These are phyloP conservation scores for Nesometra sesokonis DNA, from an alignment of 35 echinoderm and acorn worm genomes.

Conservation along the genomic window DNA sequence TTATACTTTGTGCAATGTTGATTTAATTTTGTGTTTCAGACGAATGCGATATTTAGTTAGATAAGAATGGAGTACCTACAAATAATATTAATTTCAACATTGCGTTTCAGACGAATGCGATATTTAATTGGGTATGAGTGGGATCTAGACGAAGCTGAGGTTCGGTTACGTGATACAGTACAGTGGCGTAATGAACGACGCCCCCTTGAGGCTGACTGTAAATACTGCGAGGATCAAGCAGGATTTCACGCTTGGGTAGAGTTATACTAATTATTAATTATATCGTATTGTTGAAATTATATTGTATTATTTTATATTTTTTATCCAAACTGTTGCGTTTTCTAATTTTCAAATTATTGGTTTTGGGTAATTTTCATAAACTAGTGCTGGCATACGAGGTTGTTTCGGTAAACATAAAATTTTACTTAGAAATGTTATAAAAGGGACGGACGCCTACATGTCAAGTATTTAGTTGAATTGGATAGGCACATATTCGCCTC, in stretches of 20 bases:
- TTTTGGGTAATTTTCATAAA: too few relatives aligned
- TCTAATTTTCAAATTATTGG: too few relatives aligned
- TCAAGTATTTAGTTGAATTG: too few relatives aligned
- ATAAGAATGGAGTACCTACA: conserved; percentile 1
- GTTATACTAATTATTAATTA: too few relatives aligned
- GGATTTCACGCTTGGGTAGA: conserved; percentile 35
- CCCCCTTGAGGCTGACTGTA: conserved; percentile 16
- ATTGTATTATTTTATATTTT: too few relatives aligned
- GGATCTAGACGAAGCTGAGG: conserved; percentile 12
- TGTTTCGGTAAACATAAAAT: too few relatives aligned
- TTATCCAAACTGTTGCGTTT: too few relatives aligned
- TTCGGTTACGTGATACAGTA: background rate
- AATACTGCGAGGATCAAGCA: conserved; percentile 12
- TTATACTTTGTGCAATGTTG: background rate
- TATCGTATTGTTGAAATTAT: too few relatives aligned
- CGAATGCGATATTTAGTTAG: conserved; percentile 10
- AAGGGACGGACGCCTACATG: too few relatives aligned
- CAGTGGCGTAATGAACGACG: conserved; percentile 11
- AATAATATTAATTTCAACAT: background rate
- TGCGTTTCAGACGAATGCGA: conserved; percentile 1
- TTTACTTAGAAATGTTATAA: too few relatives aligned
- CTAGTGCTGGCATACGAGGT: too few relatives aligned
- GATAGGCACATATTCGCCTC: too few relatives aligned
- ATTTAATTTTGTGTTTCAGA: background rate
- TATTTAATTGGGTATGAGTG: conserved; percentile 21